Conservation (phyloP, 2,797 vertebrate genomes). For the Acipenser oxyrinchus region DNA sequence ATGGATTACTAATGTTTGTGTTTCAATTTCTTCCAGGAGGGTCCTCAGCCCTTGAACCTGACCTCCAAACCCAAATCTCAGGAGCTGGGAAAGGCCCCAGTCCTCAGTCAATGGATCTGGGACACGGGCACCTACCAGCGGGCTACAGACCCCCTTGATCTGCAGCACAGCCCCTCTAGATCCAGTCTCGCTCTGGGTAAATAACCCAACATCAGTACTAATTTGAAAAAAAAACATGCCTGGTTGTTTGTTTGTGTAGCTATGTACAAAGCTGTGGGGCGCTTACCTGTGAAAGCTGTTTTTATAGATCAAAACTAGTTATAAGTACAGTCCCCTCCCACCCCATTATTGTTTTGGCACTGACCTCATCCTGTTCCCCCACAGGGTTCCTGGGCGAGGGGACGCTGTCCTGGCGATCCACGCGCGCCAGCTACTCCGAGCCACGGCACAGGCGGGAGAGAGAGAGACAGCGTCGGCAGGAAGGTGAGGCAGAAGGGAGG, state of each 20-base stretch:
- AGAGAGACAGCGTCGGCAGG: conserved; percentile 53
- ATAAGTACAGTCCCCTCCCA: too few relatives aligned
- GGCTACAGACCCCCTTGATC: conserved; percentile 65
- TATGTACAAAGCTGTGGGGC: too few relatives aligned
- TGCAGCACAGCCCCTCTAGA: conserved; percentile 65
- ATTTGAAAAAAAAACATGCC: too few relatives aligned
- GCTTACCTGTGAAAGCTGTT: too few relatives aligned
- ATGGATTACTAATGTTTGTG: background rate
- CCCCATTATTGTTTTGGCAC: background rate
- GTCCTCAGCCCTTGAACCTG: conserved; percentile 87
- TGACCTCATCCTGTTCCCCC: background rate
- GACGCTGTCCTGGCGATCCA: conserved; percentile 93
- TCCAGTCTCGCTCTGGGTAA: conserved; percentile 75
- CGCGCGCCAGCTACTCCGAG: conserved; percentile 85
- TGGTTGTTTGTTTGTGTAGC: too few relatives aligned
- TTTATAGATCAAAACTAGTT: too few relatives aligned
- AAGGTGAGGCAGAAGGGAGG: conserved; percentile 54
- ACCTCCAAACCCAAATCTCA: conserved; percentile 85
- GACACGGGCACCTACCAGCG: conserved; percentile 45
- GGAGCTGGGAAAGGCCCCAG: conserved; percentile 71
- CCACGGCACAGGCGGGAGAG: conserved; percentile 54
- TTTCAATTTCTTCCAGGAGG: conserved; percentile 58
- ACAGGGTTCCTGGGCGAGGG: conserved; percentile 84
- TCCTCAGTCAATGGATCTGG: conserved; percentile 72
- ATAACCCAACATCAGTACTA: background rate